Evolutionary conservation across 2,888 invertebrate genomes (phyloP), one percentile per base, ranked within the genome.

Genomic region (Brassicogethes aeneus): DNA sequence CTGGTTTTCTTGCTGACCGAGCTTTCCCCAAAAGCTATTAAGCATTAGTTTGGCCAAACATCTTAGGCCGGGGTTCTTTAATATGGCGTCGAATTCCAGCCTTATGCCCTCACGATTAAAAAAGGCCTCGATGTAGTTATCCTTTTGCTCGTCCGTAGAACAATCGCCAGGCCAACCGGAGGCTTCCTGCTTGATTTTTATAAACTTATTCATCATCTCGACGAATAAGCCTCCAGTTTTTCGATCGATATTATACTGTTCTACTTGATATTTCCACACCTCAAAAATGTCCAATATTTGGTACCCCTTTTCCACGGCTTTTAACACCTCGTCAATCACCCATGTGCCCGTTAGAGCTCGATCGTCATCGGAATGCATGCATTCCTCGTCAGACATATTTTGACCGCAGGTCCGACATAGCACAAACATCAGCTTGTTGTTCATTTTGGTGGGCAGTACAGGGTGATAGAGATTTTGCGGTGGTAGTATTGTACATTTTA

Each of bases 361-460:
- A 35, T 45, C 42, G 29, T 42, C 37, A 8, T 39, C 32, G n/a
- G 39, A 46, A 42, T 66, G 63, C 2, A n/a, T 17, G 41, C 66
- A 69, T 1, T 47, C 44, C 2, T 42, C 31, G 30, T 53, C 46
- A 33, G 47, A 43, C 31, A 53, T 31, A 14, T 36, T 46, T 17
- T 62, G 54, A 17, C 49, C 57, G 45, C 64, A 64, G 1, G 47
- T 51, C 7, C 52, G 45, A 51, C 65, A 66, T 2, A 68, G 42
- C 1, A 53, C 44, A 49, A 65, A 67, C 45, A 60, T 52, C n/a
- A 65, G 39, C n/a, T n/a, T n/a, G n/a, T n/a, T n/a, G n/a, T n/a
- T n/a, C n/a, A n/a, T n/a, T n/a, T n/a, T n/a, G n/a, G 14, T 13
- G 1, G 51, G 43, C 10, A 51, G 33, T 2, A 53, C 49, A 5